These are phyloP conservation scores for Gibbula magus DNA, from an alignment of 2,888 invertebrate genomes.

Conservation along the genomic window DNA sequence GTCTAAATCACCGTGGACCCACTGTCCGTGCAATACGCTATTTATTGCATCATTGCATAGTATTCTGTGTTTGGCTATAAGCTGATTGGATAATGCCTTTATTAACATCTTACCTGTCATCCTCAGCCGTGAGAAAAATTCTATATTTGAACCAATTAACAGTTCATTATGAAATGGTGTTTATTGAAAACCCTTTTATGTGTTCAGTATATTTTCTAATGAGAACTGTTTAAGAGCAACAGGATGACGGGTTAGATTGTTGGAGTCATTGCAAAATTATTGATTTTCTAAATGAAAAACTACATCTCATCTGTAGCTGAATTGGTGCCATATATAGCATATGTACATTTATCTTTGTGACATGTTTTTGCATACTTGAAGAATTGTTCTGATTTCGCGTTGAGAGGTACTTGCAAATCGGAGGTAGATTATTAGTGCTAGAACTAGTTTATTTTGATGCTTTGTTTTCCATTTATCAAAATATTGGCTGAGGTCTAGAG, in stretches of 20 bases:
- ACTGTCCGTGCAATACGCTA: conserved; percentile 40
- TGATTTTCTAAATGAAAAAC: no score
- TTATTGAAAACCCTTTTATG: no score
- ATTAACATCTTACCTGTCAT: no score
- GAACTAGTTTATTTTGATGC: conserved; percentile 19
- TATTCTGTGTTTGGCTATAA: conserved; percentile 25
- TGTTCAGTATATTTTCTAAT: no score
- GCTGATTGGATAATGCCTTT: conserved; percentile 24
- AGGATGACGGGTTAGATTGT: no score
- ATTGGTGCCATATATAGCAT: conserved; percentile 17
- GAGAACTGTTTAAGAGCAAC: no score
- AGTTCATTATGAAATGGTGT: no score
- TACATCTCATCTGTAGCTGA: background rate
- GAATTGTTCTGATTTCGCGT: conserved; percentile 1
- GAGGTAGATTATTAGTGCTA: conserved; percentile 1
- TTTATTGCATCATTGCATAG: conserved; percentile 40
- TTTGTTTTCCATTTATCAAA: conserved; percentile 12
- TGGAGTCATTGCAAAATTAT: no score
- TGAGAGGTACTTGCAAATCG: background rate
- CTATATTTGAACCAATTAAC: no score
- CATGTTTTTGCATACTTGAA: conserved; percentile 1
- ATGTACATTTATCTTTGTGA: background rate
- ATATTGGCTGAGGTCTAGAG: background rate
- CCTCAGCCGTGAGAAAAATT: no score
- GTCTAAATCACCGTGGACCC: conserved; percentile 15